Evolutionary conservation across 2,888 invertebrate genomes (phyloP), one percentile per base, ranked within the genome.

Genomic region (Octonoba sinensis): DNA sequence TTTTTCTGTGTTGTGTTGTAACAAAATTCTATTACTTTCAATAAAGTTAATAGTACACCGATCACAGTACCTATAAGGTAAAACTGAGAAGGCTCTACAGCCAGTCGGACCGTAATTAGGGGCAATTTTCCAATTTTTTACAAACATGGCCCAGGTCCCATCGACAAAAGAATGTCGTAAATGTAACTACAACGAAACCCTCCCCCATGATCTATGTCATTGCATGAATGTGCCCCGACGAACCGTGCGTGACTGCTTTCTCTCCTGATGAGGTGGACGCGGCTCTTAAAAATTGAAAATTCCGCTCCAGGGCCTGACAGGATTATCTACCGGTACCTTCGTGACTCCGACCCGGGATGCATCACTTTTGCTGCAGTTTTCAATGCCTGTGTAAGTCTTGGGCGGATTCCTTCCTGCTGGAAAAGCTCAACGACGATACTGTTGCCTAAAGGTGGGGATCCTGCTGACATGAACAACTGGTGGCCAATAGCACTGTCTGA

Each of bases 201-300:
- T 76, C 8, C 67, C 75, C 0, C 66, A 75, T 13, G 62, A 67
- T 1, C 36, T 76, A 0, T 60, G 69, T 16, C 67, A 69, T n/a
- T n/a, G n/a, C n/a, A n/a, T n/a, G n/a, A n/a, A n/a, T n/a, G n/a
- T n/a, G n/a, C n/a, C n/a, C n/a, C n/a, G n/a, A n/a, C n/a, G n/a
- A n/a, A n/a, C n/a, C n/a, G n/a, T n/a, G n/a, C n/a, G n/a, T n/a
- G n/a, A n/a, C n/a, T n/a, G 27, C 36, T 0, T 44, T 44, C 64
- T 12, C 46, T 1, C 0, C 12, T 0, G 3, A n/a, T 18, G 64
- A 46, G 0, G 64, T 46, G 1, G 12, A 0, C 1, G 0, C n/a
- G 3, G 3, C 20, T 64, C 0, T 16, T 11, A 6, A 8, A 6
- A 11, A 11, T 11, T 1, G 6, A 65, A 1, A 49, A 49, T 16